Base-by-base conservation (phyloP, 1,140 invertebrate genomes). In the Gonioctena quinquepunctata region DNA sequence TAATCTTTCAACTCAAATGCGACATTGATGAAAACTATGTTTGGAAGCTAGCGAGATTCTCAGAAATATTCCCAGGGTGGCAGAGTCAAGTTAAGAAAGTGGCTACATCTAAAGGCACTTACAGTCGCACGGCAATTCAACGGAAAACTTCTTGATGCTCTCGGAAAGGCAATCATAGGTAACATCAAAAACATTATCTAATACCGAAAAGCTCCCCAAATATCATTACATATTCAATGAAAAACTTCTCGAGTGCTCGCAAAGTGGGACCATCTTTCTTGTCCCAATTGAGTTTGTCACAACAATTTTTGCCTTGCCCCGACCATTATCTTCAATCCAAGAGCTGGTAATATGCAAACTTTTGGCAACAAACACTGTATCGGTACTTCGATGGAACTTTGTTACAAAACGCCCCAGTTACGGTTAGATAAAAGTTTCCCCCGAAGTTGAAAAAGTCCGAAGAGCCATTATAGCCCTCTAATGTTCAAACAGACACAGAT, bases 361-460 rank as follows among this genome's bases (percentile, higher is more conserved):
- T 63, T 19, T 49, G 42, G 19, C 18, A 48, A 22, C 61, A 63
- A 63, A 63, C 61, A 63, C 28, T 66, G 64, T 66, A 66, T 66
- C 64, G 48, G n/a, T 26, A 27, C 33, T 42, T 42, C 33, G 26
- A 26, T 11, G 50, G 22, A 50, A 50, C 50, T 49, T 66, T 54
- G 13, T 57, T 52, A 23, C 50, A 66, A 66, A 66, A 66, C 22
- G 64, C 50, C 52, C 19, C 28, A 69, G 59, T 72, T 72, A 59
- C 61, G 13, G 52, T 59, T 57, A 72, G 70, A 72, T 72, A 72
- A 72, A 72, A 72, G 60, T 72, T 72, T 72, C 60, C 60, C 70
- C 60, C 66, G 49, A 64, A 68, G 66, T 72, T 59, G 68, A 72
- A 68, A 72, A 72, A 72, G 59, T 72, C 66, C 48, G 26, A 69